Evolutionary conservation across 2,113 vertebrate species (phyloP).

Genomic region (Scalopus aquaticus): DNA sequence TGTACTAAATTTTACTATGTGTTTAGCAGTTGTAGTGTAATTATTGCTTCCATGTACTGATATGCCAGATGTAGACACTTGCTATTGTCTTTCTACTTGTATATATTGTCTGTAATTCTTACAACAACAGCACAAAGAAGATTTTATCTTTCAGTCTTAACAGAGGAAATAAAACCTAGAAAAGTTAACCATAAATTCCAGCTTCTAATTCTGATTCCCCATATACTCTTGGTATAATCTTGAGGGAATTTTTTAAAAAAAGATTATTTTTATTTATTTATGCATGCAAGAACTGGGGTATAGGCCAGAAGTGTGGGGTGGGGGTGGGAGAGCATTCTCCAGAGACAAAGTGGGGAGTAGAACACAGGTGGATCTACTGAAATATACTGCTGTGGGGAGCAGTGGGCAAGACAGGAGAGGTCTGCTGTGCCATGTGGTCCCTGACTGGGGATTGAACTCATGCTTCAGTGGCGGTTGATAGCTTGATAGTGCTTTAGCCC

Average conservation of each 20-base stretch:
- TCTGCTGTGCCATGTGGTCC: no score
- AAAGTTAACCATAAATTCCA: not conserved
- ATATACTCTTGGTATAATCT: not conserved
- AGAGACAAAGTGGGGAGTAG: no score
- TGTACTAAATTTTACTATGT: not conserved
- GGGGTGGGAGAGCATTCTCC: no score
- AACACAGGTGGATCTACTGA: no score
- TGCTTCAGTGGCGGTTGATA: no score
- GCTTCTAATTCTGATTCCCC: not conserved
- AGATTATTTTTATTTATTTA: not conserved
- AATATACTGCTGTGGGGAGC: no score
- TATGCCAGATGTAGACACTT: not conserved
- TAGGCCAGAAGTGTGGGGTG: no score
- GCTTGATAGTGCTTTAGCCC: no score
- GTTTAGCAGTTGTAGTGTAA: not conserved
- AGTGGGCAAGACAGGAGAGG: no score
- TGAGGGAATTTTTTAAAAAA: not conserved
- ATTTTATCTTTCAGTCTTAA: not conserved
- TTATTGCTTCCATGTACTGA: slow-evolving; percentile 22
- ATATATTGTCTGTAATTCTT: slow-evolving; percentile 14
- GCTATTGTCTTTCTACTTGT: not conserved
- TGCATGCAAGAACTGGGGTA: not conserved
- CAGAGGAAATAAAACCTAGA: not conserved
- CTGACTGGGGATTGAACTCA: no score
- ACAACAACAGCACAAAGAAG: not conserved